Conservation (phyloP, 2,797 vertebrate species). For the Australoheros facetus region DNA sequence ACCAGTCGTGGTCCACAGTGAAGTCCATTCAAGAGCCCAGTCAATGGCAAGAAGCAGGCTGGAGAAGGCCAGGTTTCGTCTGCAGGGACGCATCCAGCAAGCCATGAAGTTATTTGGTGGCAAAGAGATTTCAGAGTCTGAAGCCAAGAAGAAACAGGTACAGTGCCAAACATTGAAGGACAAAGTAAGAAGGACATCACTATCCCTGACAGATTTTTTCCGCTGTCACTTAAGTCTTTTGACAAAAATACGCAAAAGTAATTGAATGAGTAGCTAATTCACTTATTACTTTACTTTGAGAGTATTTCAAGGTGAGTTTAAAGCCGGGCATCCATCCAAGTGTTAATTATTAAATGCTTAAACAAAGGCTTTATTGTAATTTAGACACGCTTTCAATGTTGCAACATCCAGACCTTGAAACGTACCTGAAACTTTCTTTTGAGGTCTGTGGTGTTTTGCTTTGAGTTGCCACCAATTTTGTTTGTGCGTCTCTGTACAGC, state of each 20-base stretch:
- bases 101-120: slow-evolving; percentile 80
- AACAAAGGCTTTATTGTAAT: not conserved
- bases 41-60: slow-evolving; percentile 76
- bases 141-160: slow-evolving; percentile 86
- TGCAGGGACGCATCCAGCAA: slow-evolving; percentile 82
- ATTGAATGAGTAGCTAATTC: not conserved
- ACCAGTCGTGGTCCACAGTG: slow-evolving; percentile 41
- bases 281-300: not conserved
- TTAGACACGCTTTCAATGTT: not conserved
- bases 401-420: slow-evolving; percentile 20
- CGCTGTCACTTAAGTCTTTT: not conserved
- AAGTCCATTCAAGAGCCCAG: slow-evolving; percentile 67
- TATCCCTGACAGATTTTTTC: not conserved
- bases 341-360: not conserved
- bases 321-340: not conserved
- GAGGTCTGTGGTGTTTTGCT: slow-evolving; percentile 32
- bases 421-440: not conserved
- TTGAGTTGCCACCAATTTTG: slow-evolving; percentile 12
- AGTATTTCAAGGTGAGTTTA: not conserved
- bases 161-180: not conserved
- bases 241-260: not conserved
- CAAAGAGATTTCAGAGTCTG: slow-evolving; percentile 71
- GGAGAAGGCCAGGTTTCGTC: slow-evolving; percentile 80
- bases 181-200: not conserved
- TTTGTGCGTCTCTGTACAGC: slow-evolving; percentile 35